Percentiles rank a stretch among this genome's conserved stretches.
Conservation (phyloP, 2,888 invertebrate species). For the Galerucella calmariensis region DNA sequence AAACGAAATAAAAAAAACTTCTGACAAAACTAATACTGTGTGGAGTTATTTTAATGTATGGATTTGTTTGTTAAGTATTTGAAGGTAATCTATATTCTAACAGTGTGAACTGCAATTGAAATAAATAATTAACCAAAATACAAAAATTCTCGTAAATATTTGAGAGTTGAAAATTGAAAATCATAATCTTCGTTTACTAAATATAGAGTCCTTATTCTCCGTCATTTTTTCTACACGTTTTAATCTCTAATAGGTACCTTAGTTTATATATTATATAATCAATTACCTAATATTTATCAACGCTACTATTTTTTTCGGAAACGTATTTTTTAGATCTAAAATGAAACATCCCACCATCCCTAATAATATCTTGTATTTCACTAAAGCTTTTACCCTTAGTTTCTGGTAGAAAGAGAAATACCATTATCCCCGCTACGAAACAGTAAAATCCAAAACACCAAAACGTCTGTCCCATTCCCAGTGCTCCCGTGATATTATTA, state of each 20-base stretch:
- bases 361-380: constrained; percentile 78
- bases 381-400: constrained; percentile 89
- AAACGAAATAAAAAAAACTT: too few relatives aligned
- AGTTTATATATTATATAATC: not conserved
- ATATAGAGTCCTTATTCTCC: too few relatives aligned
- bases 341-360: constrained; percentile 23
- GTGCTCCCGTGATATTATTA: constrained; percentile 66
- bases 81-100: too few relatives aligned
- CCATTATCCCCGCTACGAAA: constrained; percentile 68
- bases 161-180: too few relatives aligned
- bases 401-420: constrained; percentile 76
- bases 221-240: too few relatives aligned
- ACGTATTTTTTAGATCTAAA: constrained; percentile 6
- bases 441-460: constrained; percentile 73
- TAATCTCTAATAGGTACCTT: not conserved
- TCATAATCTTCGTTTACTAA: too few relatives aligned
- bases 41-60: too few relatives aligned
- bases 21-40: too few relatives aligned
- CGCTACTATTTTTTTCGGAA: not conserved
- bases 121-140: too few relatives aligned
- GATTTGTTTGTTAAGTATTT: too few relatives aligned
- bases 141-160: too few relatives aligned
- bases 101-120: too few relatives aligned
- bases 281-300: constrained; percentile 9
- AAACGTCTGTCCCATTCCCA: constrained; percentile 75